Evolutionary conservation across 2,888 invertebrate species (phyloP).

Genomic region (Elgonia sp.): DNA sequence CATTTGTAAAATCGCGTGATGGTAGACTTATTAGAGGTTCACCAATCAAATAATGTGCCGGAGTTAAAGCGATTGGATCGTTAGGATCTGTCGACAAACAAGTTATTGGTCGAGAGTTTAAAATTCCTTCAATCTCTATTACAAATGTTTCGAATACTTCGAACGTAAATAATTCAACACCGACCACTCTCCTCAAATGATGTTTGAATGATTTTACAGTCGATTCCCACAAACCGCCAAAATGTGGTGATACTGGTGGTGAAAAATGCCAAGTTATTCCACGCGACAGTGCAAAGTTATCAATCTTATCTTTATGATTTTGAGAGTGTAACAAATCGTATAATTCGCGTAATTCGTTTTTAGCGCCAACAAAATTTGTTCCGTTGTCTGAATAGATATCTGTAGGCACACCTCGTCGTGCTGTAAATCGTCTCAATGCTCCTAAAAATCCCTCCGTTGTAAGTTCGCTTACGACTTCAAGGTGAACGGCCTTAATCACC

Average conservation of each 20-base stretch:
- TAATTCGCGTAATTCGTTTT: constrained; percentile 67
- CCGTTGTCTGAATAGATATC: constrained; percentile 72
- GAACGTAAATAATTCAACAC: neutral
- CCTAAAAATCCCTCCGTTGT: constrained; percentile 73
- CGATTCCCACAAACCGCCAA: constrained; percentile 18
- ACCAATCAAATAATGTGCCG: neutral
- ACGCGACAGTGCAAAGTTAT: neutral
- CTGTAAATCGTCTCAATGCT: constrained; percentile 65
- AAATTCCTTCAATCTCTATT: neutral
- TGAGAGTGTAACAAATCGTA: neutral
- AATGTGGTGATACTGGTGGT: constrained; percentile 1
- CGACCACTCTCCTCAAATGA: constrained; percentile 3
- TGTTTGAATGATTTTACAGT: constrained; percentile 27
- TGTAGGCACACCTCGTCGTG: constrained; percentile 31
- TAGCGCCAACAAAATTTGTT: constrained; percentile 74
- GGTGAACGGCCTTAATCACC: constrained; percentile 67
- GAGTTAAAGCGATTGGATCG: neutral
- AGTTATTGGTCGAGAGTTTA: neutral
- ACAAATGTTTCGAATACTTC: constrained; percentile 18
- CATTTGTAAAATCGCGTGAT: neutral
- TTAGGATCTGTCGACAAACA: neutral
- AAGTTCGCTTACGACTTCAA: constrained; percentile 69
- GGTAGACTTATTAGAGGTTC: neutral
- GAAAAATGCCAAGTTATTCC: neutral
- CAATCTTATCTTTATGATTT: neutral